Base-by-base conservation (phyloP, 30 jellyfish, hydroid and myxozoan species). In the Pseudorhiza aurosa region DNA sequence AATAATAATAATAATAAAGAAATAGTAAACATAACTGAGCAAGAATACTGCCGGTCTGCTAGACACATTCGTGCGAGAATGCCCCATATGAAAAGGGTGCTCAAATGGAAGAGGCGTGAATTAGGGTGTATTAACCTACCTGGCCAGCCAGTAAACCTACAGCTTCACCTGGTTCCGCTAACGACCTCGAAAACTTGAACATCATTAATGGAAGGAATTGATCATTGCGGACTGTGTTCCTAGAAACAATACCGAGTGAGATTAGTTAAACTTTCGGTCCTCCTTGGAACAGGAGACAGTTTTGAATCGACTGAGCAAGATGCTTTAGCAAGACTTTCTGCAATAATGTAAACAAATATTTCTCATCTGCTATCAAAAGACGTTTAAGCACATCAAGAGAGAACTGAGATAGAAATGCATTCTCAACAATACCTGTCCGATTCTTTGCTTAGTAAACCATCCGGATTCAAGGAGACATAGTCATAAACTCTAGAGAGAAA, bases 71-170 rank as follows among this genome's bases (percentile, higher is more conserved):
- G 12, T 39, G 12, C 10, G 50, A 7, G 10, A 39, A 5, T 39
- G 12, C 10, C 50, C 50, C 7, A 39, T 39, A 39, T 12, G 50
- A 39, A 5, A 12, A 12, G 50, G 12, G 50, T 39, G 50, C 10
- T 39, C 50, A 39, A 39, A 5, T 5, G n/a, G n/a, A n/a, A n/a
- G n/a, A n/a, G n/a, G n/a, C n/a, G n/a, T n/a, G n/a, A n/a, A n/a
- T n/a, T n/a, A n/a, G n/a, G n/a, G n/a, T n/a, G n/a, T n/a, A 73
- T 15, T 6, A 0, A 10, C 80, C 53, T 47, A 93, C 99, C 94
- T 95, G 99, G 17, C 97, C 96, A 57, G 99, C 99, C 9, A 95
- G 83, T 19, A 89, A 59, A 7, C 99, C 99, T 24, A 95, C 99
- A 51, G 99, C 97, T 77, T 95, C 99, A 63, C 99, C 99, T 0